Percentiles rank a stretch among this genome's conserved stretches.
These are phyloP conservation scores for Momotus momota DNA, from an alignment of 2,797 vertebrate genomes.

Conservation along the genomic window DNA sequence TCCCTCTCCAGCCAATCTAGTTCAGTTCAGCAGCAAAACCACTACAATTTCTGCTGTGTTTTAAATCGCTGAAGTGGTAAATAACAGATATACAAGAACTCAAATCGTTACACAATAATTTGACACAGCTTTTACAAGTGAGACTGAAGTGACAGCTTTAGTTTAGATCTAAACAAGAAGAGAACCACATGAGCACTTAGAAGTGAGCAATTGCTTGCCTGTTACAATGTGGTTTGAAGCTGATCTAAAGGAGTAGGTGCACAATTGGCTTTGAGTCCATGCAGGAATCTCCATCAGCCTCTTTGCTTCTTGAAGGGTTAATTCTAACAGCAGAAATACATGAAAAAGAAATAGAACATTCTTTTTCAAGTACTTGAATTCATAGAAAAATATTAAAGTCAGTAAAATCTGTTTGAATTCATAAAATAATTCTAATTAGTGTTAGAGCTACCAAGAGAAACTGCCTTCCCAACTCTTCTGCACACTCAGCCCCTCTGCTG, in stretches of 20 bases:
- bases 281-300: not conserved
- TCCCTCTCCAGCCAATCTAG: not conserved
- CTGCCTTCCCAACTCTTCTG: not conserved
- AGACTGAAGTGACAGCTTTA: not conserved
- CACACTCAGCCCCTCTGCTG: not conserved
- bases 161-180: not conserved
- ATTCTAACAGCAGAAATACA: not conserved
- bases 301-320: not conserved
- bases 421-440: not conserved
- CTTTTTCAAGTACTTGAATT: not conserved
- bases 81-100: slow-evolving; percentile 14
- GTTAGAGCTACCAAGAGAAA: not conserved
- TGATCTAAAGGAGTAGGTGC: not conserved
- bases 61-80: slow-evolving; percentile 29
- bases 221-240: not conserved
- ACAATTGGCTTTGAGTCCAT: not conserved
- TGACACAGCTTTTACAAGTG: not conserved
- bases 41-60: not conserved
- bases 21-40: not conserved
- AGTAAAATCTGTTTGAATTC: not conserved
- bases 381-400: not conserved
- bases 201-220: not conserved
- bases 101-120: slow-evolving; percentile 43
- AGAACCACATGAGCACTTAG: not conserved
- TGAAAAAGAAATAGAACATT: not conserved